phyloP scores from a whole-genome alignment of 2,888 invertebrate species.

The Arrhopalites spinosus region DNA sequence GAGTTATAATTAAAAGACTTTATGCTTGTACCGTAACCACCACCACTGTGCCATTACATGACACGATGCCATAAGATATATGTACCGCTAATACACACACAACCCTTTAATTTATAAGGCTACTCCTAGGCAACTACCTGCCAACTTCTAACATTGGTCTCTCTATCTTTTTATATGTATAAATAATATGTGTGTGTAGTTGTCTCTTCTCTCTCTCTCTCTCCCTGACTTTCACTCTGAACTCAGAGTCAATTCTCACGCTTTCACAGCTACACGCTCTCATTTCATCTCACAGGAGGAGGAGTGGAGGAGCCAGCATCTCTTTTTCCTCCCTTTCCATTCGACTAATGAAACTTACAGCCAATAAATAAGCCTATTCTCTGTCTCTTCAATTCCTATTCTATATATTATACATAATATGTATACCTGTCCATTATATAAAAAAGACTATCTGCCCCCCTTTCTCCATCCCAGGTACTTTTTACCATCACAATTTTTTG shows the following conservation, averaged over 20 bases:
- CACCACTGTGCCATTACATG: background rate
- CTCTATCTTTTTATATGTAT: background rate
- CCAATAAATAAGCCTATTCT: slow-evolving; percentile 24
- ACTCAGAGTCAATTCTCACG: slow-evolving; percentile 14
- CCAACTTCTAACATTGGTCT: background rate
- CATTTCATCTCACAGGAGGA: no score
- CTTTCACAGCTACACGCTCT: slow-evolving; percentile 25
- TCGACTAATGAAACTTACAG: slow-evolving; percentile 24
- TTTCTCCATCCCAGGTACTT: no score
- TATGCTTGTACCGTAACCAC: background rate
- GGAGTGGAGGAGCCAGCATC: no score
- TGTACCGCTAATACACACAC: no score
- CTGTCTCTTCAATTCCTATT: background rate
- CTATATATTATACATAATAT: background rate
- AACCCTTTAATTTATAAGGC: no score
- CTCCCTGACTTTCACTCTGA: background rate
- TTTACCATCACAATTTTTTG: no score
- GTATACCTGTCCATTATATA: no score
- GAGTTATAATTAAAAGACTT: slow-evolving; percentile 10
- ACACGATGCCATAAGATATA: no score
- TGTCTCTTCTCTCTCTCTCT: background rate
- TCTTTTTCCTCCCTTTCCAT: slow-evolving; percentile 16
- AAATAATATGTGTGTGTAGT: background rate
- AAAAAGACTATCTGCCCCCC: no score
- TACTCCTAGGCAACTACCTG: no score